Evolutionary conservation across 2,797 vertebrate genomes (phyloP), one percentile per base, ranked within the genome.

Genomic region (Dendrocincla tyrannina): DNA sequence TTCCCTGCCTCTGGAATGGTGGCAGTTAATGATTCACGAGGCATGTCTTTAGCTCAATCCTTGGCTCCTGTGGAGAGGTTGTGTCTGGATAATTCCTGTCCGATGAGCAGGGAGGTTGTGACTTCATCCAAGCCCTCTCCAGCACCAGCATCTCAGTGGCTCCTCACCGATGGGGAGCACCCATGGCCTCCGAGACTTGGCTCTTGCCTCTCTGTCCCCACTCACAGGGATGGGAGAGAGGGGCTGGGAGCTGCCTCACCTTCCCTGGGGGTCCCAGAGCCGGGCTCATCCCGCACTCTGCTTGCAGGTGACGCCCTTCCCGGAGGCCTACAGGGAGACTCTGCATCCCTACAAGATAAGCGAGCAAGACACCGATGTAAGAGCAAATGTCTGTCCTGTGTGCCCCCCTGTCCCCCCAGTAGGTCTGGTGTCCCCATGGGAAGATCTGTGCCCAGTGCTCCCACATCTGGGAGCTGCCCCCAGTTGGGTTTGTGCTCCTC

Each of bases 301-400:
- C 92, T 97, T 91, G 64, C 97, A 99, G 99, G 98, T 98, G 91
- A 99, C 99, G 70, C 98, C 98, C 2, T 99, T 99, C 96, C 98
- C 99, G 49, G 99, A 99, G 55, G 93, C 98, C 85, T 99, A 98
- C 97, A 98, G 98, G 97, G 99, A 99, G 56, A 80, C 98, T 5
- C 98, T 99, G 94, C 99, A 98, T 10, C 98, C 98, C 82, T 98
- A 99, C 97, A 99, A 99, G 97, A 97, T 99, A 90, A 99, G 98
- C 76, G 99, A 99, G 97, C 98, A 99, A 85, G 99, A 99, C 96
- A 99, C 99, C 4, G 99, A 99, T 73, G 99, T 99, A 99, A 99
- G 99, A 96, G 74, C 97, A 41, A 28, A 4, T 20, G 30, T 47
- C 70, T 17, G 4, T 35, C 59, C 84, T 74, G 33, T 22, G 9